Evolutionary conservation across 1,140 invertebrate genomes (phyloP).

Genomic region (Nephila pilipes): DNA sequence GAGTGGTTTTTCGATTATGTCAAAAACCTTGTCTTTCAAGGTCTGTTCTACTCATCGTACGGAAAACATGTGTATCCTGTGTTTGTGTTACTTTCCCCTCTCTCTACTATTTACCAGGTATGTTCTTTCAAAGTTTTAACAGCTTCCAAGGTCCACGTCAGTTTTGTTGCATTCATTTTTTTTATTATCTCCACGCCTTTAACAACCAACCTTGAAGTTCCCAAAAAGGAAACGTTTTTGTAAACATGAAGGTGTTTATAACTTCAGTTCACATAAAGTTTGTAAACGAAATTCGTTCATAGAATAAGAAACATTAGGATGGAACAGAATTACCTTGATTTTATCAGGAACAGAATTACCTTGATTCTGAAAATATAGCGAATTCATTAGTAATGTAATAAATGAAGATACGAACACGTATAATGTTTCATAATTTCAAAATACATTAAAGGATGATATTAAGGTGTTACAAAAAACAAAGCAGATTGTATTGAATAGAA

Average conservation of each 20-base stretch:
- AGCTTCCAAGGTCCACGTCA: slow-evolving; percentile 17
- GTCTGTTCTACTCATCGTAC: not conserved
- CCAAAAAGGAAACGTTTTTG: not conserved
- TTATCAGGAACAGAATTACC: too few species aligned
- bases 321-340: too few species aligned
- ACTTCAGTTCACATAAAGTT: not conserved
- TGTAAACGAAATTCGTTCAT: not conserved
- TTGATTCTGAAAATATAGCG: too few species aligned
- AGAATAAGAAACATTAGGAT: too few species aligned
- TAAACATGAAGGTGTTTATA: not conserved
- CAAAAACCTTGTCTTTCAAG: slow-evolving; percentile 65
- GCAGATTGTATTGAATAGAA: too few species aligned
- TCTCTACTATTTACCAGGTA: not conserved
- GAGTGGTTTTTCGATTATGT: slow-evolving; percentile 31
- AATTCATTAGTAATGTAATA: too few species aligned
- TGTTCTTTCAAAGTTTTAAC: not conserved
- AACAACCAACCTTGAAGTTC: not conserved
- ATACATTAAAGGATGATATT: too few species aligned
- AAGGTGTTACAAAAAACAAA: too few species aligned
- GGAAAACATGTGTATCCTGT: not conserved
- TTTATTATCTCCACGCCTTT: slow-evolving; percentile 15
- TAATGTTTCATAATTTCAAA: too few species aligned
- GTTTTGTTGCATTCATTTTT: not conserved
- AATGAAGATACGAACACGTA: too few species aligned
- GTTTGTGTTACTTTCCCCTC: not conserved